Base-by-base conservation (phyloP, 2,888 invertebrate genomes). In the Morpho achilles region DNA sequence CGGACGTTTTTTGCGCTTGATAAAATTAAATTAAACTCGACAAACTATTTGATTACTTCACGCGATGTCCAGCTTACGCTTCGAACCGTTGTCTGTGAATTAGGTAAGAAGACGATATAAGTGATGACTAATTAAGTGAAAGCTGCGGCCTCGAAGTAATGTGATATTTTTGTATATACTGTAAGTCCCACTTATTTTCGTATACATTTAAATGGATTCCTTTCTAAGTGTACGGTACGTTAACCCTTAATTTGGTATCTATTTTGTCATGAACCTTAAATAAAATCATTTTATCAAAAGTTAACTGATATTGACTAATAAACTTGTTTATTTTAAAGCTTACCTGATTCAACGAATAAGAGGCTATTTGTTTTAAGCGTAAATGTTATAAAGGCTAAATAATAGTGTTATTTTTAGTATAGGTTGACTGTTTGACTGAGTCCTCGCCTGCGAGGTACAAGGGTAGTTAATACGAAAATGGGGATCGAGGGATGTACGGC, bases 141-240 rank as follows among this genome's bases (percentile, higher is more conserved):
- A 89, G 90, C 89, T 89, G 90, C 90, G 90, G 90, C 90, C 90
- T 90, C 89, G 87, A 89, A 87, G 86, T 89, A 87, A 87, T 90
- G 90, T 90, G 90, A 90, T 90, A 90, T 90, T 89, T 90, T 89
- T 90, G 90, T 90, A 90, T 87, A 90, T 89, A 65, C 85, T 88
- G 87, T 90, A 88, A 90, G 90, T 87, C 87, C 84, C 81, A 87
- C 81, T 90, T 89, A 89, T 90, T 90, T 90, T 90, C 90, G 80
- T 89, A 89, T 79, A 90, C 87, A 87, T 90, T 89, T 89, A 87
- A 88, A 88, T 85, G 84, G 85, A 82, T 86, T 88, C 77, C 79
- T 87, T 88, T 87, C 73, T 75, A 81, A 84, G 80, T 77, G 83
- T 82, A 81, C 76, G 84, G 80, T 81, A 79, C 81, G 80, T 82